Evolutionary conservation across 2,113 vertebrate genomes (phyloP), one percentile per base, ranked within the genome.

Genomic region (Stigmatopora nigra): DNA sequence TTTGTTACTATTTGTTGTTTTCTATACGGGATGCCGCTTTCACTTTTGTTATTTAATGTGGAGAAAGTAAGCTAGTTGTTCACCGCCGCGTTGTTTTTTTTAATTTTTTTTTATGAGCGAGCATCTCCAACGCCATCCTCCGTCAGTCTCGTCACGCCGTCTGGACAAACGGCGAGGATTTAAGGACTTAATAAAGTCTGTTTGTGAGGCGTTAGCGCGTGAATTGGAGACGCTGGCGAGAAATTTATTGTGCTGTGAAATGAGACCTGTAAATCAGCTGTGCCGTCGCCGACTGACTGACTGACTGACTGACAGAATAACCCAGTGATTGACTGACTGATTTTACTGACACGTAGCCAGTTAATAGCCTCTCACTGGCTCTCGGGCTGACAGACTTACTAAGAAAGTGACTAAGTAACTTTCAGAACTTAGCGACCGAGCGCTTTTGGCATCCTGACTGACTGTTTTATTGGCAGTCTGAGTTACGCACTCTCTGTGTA

Each of bases 201-300:
- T 17, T 36, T 5, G 58, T 2, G 58, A 36, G 31, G 58, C 14
- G 8, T 56, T 25, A 22, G 22, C 31, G 58, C 14, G 17, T 19
- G 59, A 59, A 38, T 17, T 15, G 20, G 9, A 20, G 19, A 61
- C 58, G n/a, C 31, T 7, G 57, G 2, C 5, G 57, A 38, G 17
- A 38, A 61, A 46, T 46, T 61, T 46, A 46, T 13, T 13, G 41
- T 10, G 11, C 38, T 15, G 38, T 14, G 36, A 61, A 46, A 46
- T 61, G 41, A 61, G 46, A 46, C 35, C 13, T 22, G 60, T 61
- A 46, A 61, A 61, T 61, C 41, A 9, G 60, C 16, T 13, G 15
- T 17, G 1, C 36, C 20, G 12, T 31, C 13, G 25, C 22, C 2
- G 53, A 25, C 52, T 11, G 52, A 25, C 12, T 14, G 52, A 25